Base-by-base conservation (phyloP, 2,797 vertebrate genomes). In the Micrastur ruficollis region DNA sequence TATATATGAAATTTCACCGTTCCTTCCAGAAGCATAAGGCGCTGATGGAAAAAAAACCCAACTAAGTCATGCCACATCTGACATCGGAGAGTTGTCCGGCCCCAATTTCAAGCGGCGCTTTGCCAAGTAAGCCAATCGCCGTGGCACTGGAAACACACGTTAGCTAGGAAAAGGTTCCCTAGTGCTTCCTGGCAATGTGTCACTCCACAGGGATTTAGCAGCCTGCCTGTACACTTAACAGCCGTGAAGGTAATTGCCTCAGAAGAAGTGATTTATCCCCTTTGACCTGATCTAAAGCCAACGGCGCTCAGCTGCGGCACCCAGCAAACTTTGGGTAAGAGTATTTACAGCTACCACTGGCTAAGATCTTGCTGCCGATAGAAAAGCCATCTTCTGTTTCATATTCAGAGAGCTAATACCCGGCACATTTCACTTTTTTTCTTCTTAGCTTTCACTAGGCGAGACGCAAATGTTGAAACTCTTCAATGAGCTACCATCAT, bases 381-480 rank as follows among this genome's bases (percentile, higher is more conserved):
- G 12, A 74, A 95, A 56, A 76, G 34, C 42, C 63, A 87, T 53
- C 68, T 70, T n/a, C 62, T 81, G 71, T 34, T 76, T 56, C 83
- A 68, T 40, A 84, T 58, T 75, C 11, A 12, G 25, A 52, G 55
- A 14, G 4, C 44, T 81, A 53, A 84, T 14, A 71, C 2, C 56
- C 6, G 2, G 36, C 23, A 66, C 31, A 29, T 71, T 71, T 68
- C 38, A 29, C 23, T 72, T 66, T 44, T 32, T 61, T 89, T 47
- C 61, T 75, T 47, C 63, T 62, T 11, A 36, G 47, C 38, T 82
- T 83, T 83, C 68, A 87, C 40, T 40, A 76, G 34, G 42, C 26
- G 63, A 91, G 38, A 50, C 12, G 32, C 36, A 95, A 95, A 86
- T 67, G 81, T 14, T 36, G 52, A 52, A 47, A 59, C 90, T 79